Percentiles rank a stretch among this genome's conserved stretches.
These are phyloP conservation scores for Noctua fimbriata DNA, from an alignment of 2,888 invertebrate genomes.

Conservation along the genomic window DNA sequence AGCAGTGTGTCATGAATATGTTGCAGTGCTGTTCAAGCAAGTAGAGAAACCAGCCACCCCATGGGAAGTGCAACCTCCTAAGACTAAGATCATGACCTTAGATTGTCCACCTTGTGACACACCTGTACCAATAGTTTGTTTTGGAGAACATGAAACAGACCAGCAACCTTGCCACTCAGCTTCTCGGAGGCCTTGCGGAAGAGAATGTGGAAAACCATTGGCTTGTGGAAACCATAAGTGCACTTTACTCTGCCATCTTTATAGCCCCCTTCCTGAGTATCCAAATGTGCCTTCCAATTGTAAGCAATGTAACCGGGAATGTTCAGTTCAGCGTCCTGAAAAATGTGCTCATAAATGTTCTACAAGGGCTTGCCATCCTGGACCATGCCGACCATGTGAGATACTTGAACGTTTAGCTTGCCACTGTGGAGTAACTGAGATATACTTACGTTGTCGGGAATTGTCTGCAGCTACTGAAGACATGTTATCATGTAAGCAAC, in stretches of 20 bases:
- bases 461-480: slow-evolving; percentile 89
- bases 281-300: slow-evolving; percentile 87
- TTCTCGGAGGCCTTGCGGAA: slow-evolving; percentile 93
- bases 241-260: slow-evolving; percentile 92
- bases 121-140: slow-evolving; percentile 93
- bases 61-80: slow-evolving; percentile 91
- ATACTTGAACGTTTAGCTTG: slow-evolving; percentile 93
- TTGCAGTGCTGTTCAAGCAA: slow-evolving; percentile 91
- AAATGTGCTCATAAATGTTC: slow-evolving; percentile 95
- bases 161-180: slow-evolving; percentile 93
- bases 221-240: slow-evolving; percentile 95
- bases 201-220: slow-evolving; percentile 93
- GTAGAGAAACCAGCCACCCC: slow-evolving; percentile 91
- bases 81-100: slow-evolving; percentile 87
- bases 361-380: slow-evolving; percentile 92
- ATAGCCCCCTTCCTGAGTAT: slow-evolving; percentile 73
- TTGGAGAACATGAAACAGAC: slow-evolving; percentile 93
- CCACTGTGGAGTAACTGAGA: slow-evolving; percentile 95
- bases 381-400: slow-evolving; percentile 94
- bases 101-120: slow-evolving; percentile 94
- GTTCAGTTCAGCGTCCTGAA: slow-evolving; percentile 91
- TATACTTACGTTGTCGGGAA: slow-evolving; percentile 94
- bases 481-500: slow-evolving; percentile 93
- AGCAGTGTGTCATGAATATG: slow-evolving; percentile 94
- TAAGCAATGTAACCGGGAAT: slow-evolving; percentile 88